Evolutionary conservation across 92 coral and sea anemone genomes (phyloP).

Genomic region (Palythoa heliodiscus): DNA sequence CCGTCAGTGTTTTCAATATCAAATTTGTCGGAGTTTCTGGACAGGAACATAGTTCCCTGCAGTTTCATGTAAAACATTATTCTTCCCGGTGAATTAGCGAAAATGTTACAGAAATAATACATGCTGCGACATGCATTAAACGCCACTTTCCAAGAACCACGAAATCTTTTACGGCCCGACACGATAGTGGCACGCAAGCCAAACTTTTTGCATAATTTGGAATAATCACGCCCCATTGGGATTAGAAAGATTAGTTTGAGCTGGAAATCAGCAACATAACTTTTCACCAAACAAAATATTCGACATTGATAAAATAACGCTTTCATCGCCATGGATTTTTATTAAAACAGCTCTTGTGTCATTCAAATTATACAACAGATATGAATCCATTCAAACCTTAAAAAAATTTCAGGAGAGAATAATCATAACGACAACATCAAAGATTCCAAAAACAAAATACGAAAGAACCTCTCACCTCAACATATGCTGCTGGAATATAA

Average conservation of each 20-base stretch:
- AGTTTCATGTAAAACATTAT: not conserved
- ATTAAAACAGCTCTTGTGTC: not conserved
- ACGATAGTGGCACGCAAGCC: not conserved
- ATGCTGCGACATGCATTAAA: not conserved
- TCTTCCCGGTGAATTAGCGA: not conserved
- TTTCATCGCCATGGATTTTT: not conserved
- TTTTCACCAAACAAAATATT: not conserved
- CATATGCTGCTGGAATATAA: slow-evolving; percentile 80
- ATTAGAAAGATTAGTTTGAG: not conserved
- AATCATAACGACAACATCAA: not conserved
- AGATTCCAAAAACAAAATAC: not conserved
- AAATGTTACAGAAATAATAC: not conserved
- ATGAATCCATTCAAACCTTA: not conserved
- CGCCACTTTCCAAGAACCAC: not conserved
- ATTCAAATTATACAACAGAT: not conserved
- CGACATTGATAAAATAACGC: not conserved
- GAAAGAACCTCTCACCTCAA: slow-evolving; percentile 60
- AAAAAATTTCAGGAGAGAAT: not conserved
- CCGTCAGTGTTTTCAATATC: slow-evolving; percentile 19
- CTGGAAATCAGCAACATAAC: not conserved
- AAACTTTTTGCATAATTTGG: not conserved
- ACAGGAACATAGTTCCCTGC: not conserved
- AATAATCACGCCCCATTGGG: not conserved
- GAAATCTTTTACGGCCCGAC: not conserved
- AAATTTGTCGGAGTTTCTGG: not conserved